phyloP scores from a whole-genome alignment of 2,113 vertebrate species.

The Chionodraco myersi region DNA sequence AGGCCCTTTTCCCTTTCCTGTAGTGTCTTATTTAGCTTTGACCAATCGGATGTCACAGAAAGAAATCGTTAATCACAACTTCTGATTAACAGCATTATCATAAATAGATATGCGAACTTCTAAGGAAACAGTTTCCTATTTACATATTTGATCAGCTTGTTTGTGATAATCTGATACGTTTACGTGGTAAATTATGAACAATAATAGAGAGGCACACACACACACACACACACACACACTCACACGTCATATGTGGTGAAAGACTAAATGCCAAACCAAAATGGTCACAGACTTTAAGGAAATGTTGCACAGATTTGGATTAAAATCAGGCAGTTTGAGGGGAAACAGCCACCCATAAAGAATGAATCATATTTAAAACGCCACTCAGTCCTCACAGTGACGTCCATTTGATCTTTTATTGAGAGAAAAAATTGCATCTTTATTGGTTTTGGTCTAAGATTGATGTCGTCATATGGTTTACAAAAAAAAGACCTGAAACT shows the following conservation, averaged over 20 bases:
- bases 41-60: too few species aligned
- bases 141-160: background rate
- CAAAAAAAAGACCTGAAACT: background rate
- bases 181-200: slow-evolving; percentile 11
- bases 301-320: background rate
- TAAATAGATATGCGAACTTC: background rate
- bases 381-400: slow-evolving; percentile 23
- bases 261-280: slow-evolving; percentile 44
- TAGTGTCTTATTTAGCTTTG: too few species aligned
- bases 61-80: background rate
- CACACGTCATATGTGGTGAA: slow-evolving; percentile 31
- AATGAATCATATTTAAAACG: slow-evolving; percentile 6
- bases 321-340: background rate
- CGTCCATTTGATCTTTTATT: slow-evolving; percentile 8
- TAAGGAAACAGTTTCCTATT: background rate
- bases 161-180: background rate
- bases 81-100: background rate
- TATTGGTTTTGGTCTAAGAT: background rate
- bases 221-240: slow-evolving; percentile 26
- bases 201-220: background rate
- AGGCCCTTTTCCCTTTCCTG: too few species aligned
- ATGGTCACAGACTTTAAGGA: background rate
- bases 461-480: background rate
- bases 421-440: background rate
- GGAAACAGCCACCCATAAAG: background rate